These are phyloP conservation scores for Morone chrysops DNA, from an alignment of 2,113 vertebrate genomes.

Conservation along the genomic window DNA sequence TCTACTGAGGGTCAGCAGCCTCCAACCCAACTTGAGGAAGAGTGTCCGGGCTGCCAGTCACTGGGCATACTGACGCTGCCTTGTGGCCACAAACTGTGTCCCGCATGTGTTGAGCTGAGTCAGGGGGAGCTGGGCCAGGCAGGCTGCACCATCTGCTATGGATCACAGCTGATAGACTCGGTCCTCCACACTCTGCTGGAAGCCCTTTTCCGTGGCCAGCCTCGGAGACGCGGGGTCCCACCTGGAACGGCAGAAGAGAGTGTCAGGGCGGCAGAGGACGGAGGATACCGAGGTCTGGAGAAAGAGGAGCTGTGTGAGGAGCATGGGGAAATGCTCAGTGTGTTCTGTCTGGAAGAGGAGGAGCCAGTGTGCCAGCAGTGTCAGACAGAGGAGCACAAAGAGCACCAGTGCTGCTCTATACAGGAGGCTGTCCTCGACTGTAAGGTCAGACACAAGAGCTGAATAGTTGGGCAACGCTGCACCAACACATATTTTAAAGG, in stretches of 20 bases:
- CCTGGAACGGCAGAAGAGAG: neutral
- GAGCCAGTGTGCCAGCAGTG: neutral
- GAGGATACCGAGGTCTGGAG: neutral
- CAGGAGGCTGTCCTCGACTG: constrained; percentile 3
- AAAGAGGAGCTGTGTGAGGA: neutral
- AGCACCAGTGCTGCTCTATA: constrained; percentile 3
- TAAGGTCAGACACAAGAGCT: neutral
- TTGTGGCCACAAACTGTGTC: neutral
- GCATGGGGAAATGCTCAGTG: neutral
- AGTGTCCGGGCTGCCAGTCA: neutral
- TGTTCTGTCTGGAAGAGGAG: neutral
- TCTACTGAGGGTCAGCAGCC: neutral
- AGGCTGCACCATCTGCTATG: neutral
- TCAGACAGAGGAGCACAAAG: neutral
- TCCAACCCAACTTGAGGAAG: neutral
- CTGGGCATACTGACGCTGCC: neutral
- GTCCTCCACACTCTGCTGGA: neutral
- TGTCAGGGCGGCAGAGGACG: neutral
- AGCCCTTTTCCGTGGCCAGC: neutral
- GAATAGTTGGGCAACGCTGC: neutral
- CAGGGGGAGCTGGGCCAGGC: neutral
- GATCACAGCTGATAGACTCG: neutral
- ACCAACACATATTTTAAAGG: neutral
- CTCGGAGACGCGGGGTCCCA: neutral
- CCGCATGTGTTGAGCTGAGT: neutral